Base-by-base conservation (phyloP, 1,140 invertebrate species). In the Eubasilissa regina region DNA sequence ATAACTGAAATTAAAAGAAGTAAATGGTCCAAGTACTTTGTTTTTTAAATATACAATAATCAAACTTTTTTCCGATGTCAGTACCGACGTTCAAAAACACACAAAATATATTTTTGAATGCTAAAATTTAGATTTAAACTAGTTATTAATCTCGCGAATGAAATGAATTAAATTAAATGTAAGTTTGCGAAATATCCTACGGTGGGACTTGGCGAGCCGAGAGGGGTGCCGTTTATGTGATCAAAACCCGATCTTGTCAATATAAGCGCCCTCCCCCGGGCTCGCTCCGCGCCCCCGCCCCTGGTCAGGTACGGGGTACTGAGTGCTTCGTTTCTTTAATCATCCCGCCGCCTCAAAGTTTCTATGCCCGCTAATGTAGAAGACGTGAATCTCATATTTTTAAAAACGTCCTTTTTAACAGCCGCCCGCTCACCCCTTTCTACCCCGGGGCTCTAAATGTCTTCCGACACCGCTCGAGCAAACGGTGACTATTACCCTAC, bases 231-330 rank as follows among this genome's bases (percentile, higher is more conserved):
- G 64, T 56, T 82, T 74, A 82, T 82, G 75, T 45, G 78, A 80
- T 82, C 78, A 82, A 82, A 82, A 82, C 81, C 81, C 79, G 78
- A 82, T 82, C 81, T 80, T 78, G 78, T 82, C 81, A 80, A 82
- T 80, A 82, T 82, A 56, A 75, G 58, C 74, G 78, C 47, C 58
- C 62, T 45, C 56, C 35, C 19, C 64, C 25, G 35, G 6, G 25
- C 21, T 3, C 75, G 12, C 44, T 43, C 58, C 44, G 9, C 47
- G 35, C 53, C 66, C 51, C 51, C 66, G n/a, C 66, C 66, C 66
- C 10, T 21, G 70, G 70, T 73, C 75, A 76, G 75, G 70, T 76
- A 60, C 70, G 66, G 19, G 25, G 70, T 45, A 47, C 64, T 68
- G 64, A 68, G 64, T 68, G 64, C 64, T 68, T 68, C 70, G 73